Evolutionary conservation across 2,113 vertebrate genomes (phyloP).

Genomic region (Geococcyx californianus): DNA sequence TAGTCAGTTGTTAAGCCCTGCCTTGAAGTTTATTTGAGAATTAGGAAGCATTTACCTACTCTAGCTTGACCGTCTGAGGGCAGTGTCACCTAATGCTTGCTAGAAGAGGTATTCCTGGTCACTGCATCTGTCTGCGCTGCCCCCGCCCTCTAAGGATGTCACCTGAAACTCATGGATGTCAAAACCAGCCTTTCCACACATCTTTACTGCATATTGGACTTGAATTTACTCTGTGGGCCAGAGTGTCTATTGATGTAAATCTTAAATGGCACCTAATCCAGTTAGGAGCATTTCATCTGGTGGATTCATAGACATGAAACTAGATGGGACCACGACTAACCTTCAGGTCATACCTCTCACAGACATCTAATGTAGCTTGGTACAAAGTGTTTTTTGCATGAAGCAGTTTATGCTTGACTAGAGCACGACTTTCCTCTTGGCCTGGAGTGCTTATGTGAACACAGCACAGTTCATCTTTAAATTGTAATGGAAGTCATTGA

Average conservation of each 20-base stretch:
- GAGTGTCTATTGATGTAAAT: not conserved
- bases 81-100: slow-evolving; percentile 26
- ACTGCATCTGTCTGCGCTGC: not conserved
- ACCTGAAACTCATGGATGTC: not conserved
- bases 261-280: not conserved
- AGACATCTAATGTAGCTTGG: not conserved
- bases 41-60: slow-evolving; percentile 17
- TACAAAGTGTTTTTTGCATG: not conserved
- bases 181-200: not conserved
- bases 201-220: not conserved
- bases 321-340: not conserved
- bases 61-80: slow-evolving; percentile 5
- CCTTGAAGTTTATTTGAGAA: not conserved
- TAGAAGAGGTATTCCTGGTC: not conserved
- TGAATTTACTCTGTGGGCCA: not conserved
- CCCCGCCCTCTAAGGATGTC: not conserved
- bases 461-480: not conserved
- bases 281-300: not conserved
- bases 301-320: not conserved
- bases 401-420: not conserved
- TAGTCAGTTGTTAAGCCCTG: not conserved
- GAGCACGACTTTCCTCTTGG: not conserved
- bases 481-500: not conserved
- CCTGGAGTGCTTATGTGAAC: not conserved
- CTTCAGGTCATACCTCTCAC: not conserved